Conservation (phyloP, 2,113 vertebrate species). For the Hipposideros armiger region DNA sequence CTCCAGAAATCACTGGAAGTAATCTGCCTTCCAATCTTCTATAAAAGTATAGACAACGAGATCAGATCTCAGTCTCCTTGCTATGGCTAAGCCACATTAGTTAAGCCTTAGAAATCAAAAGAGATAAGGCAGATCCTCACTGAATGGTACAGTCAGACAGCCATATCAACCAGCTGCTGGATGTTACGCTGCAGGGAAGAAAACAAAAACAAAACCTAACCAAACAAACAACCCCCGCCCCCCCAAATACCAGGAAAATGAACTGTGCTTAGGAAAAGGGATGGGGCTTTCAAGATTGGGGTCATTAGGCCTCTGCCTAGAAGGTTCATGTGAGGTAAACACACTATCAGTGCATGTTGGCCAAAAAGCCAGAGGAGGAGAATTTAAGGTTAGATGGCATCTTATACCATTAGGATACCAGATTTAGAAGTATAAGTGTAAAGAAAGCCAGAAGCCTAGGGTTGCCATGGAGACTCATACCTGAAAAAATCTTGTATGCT, state of each 20-base stretch:
- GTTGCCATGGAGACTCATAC: constrained; percentile 67
- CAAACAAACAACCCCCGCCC: too few relatives aligned
- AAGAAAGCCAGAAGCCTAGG: constrained; percentile 52
- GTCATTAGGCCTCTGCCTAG: constrained; percentile 6
- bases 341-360: not conserved
- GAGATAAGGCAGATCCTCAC: not conserved
- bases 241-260: not conserved
- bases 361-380: constrained; percentile 17
- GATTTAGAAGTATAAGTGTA: constrained; percentile 40
- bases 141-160: constrained; percentile 21
- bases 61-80: constrained; percentile 34
- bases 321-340: constrained; percentile 19
- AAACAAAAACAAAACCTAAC: too few relatives aligned
- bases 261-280: constrained; percentile 14
- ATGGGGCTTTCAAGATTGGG: not conserved
- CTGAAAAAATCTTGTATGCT: constrained; percentile 26
- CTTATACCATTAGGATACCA: constrained; percentile 53
- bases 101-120: constrained; percentile 54
- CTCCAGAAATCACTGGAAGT: constrained; percentile 43
- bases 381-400: constrained; percentile 53
- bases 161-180: constrained; percentile 36
- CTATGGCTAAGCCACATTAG: constrained; percentile 2
- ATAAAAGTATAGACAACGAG: constrained; percentile 41
- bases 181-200: not conserved
- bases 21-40: constrained; percentile 46